phyloP scores from a whole-genome alignment of 2,797 vertebrate species.

The Parauchenoglanis punctatus region DNA sequence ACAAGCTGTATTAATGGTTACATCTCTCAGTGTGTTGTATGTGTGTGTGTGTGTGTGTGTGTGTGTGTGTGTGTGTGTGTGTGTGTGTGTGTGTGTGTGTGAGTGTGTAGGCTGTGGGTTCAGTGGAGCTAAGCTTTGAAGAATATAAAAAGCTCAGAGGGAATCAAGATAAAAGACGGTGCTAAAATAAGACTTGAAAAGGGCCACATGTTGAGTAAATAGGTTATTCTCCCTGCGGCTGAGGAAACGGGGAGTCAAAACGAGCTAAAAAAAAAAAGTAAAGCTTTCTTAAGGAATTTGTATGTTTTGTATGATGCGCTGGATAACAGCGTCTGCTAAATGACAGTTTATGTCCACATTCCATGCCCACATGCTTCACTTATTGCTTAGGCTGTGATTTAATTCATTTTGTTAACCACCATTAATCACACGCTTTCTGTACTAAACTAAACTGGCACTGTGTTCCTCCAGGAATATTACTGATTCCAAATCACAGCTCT shows the following conservation, averaged over 20 bases:
- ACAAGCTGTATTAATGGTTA: conserved; percentile 1
- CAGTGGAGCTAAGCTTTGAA: conserved; percentile 16
- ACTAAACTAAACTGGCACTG: too few relatives aligned
- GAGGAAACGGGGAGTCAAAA: background rate
- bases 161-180: conserved; percentile 13
- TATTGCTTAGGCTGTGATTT: too few relatives aligned
- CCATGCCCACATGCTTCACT: background rate
- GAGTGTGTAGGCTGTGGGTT: background rate
- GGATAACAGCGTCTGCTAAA: background rate
- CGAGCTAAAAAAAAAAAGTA: background rate
- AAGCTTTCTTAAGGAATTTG: background rate
- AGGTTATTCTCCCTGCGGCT: conserved; percentile 12
- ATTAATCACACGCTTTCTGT: background rate
- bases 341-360: background rate
- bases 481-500: background rate
- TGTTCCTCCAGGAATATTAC: background rate
- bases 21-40: background rate
- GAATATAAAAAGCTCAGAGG: conserved; percentile 17
- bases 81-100: conserved; percentile 18
- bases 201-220: conserved; percentile 7
- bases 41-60: background rate
- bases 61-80: background rate
- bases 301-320: background rate
- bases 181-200: conserved; percentile 24
- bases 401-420: too few relatives aligned